These are phyloP conservation scores for Itoplectis maculator DNA, from an alignment of 2,888 invertebrate species.

Conservation along the genomic window DNA sequence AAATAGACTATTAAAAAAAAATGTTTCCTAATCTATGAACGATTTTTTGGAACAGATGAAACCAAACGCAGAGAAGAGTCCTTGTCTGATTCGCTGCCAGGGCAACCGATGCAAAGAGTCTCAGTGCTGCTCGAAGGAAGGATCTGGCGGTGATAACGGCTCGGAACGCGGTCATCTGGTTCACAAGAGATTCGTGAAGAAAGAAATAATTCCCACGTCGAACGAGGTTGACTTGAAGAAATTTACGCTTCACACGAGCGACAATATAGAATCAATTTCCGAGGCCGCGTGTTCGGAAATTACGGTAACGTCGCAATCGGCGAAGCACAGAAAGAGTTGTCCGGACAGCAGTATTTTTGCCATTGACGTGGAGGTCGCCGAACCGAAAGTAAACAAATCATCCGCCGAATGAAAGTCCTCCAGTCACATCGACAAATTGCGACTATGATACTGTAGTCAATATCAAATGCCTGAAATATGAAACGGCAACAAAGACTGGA, in stretches of 20 bases:
- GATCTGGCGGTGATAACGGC: conserved; percentile 61
- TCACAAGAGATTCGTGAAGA: conserved; percentile 72
- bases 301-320: background rate
- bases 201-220: conserved; percentile 72
- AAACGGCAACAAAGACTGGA: conserved; percentile 72
- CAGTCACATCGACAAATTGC: background rate
- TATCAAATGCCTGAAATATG: conserved; percentile 1
- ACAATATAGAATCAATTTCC: conserved; percentile 55
- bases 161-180: conserved; percentile 57
- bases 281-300: conserved; percentile 21
- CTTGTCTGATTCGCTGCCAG: conserved; percentile 81
- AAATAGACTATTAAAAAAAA: too few relatives aligned
- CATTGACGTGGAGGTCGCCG: conserved; percentile 62
- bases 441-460: background rate
- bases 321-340: conserved; percentile 47
- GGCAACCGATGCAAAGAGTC: conserved; percentile 79
- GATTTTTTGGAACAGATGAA: conserved; percentile 74
- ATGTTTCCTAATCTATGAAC: background rate
- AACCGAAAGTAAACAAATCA: background rate
- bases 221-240: conserved; percentile 70
- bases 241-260: conserved; percentile 67
- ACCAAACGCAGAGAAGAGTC: conserved; percentile 73
- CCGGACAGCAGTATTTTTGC: conserved; percentile 53
- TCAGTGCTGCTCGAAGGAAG: conserved; percentile 79
- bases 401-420: background rate